These are phyloP conservation scores for Amblyraja radiata DNA, from an alignment of 2,797 vertebrate genomes.

Conservation along the genomic window DNA sequence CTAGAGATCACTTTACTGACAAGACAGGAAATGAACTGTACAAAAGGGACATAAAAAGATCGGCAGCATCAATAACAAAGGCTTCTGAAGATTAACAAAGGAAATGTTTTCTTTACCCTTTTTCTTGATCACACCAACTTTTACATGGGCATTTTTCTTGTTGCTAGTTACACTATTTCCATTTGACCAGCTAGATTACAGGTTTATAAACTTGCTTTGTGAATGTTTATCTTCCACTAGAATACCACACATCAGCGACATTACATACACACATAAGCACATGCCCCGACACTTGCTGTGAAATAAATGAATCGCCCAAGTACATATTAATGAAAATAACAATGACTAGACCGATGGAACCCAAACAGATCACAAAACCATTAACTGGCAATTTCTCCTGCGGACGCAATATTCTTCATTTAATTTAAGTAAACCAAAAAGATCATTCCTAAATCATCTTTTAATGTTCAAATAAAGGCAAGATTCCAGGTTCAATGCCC, in stretches of 20 bases:
- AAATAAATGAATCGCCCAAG: not conserved
- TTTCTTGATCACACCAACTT: not conserved
- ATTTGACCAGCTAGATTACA: not conserved
- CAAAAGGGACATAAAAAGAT: conserved; percentile 30
- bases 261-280: not conserved
- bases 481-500: not conserved
- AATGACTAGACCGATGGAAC: not conserved
- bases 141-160: not conserved
- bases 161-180: not conserved
- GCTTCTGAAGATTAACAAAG: conserved; percentile 25
- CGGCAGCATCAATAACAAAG: conserved; percentile 29
- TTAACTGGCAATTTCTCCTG: not conserved
- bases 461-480: not conserved
- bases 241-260: not conserved
- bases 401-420: not conserved
- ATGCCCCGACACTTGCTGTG: not conserved
- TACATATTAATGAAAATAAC: not conserved
- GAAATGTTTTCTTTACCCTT: conserved; percentile 14
- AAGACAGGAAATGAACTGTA: conserved; percentile 38
- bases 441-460: not conserved
- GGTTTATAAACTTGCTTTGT: not conserved
- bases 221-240: conserved; percentile 13
- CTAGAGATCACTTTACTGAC: conserved; percentile 23
- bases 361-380: not conserved
- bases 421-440: not conserved